Percentiles rank a stretch among this genome's conserved stretches.
Conservation (phyloP, 2,113 vertebrate species). For the Cinclus cinclus region DNA sequence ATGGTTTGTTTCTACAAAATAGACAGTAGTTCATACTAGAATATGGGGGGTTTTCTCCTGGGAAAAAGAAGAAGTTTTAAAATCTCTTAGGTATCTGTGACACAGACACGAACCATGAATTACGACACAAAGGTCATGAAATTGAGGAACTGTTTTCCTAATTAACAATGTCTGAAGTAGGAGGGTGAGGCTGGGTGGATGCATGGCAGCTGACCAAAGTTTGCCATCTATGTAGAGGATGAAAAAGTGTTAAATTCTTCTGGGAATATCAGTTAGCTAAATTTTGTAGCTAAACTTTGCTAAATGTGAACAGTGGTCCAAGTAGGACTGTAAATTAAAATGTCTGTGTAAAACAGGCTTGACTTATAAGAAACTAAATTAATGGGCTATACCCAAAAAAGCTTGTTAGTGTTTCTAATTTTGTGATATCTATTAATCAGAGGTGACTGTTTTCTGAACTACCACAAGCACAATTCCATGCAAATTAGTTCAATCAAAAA, state of each 20-base stretch:
- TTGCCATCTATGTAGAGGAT: not conserved
- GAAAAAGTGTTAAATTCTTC: not conserved
- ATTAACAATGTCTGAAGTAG: not conserved
- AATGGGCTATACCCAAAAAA: not conserved
- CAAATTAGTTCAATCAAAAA: constrained; percentile 24
- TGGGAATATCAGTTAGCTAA: not conserved
- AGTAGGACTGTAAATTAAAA: not conserved
- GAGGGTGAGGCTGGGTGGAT: not conserved
- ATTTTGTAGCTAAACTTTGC: not conserved
- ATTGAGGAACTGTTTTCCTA: not conserved
- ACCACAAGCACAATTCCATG: not conserved
- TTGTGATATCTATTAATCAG: constrained; percentile 37
- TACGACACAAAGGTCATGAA: not conserved
- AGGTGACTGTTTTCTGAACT: constrained; percentile 13
- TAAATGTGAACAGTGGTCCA: not conserved
- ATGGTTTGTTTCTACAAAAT: not conserved
- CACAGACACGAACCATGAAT: not conserved
- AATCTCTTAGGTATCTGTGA: not conserved
- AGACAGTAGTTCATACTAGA: not conserved
- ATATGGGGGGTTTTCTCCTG: accelerated
- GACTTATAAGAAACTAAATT: not conserved
- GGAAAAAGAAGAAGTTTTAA: not conserved
- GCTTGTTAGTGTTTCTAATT: not conserved
- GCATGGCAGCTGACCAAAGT: not conserved
- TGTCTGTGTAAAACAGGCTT: not conserved